Evolutionary conservation across 37 sponge, comb jelly and placozoan genomes (phyloP), one percentile per base, ranked within the genome.

Genomic region (Hexactinellida sp.): DNA sequence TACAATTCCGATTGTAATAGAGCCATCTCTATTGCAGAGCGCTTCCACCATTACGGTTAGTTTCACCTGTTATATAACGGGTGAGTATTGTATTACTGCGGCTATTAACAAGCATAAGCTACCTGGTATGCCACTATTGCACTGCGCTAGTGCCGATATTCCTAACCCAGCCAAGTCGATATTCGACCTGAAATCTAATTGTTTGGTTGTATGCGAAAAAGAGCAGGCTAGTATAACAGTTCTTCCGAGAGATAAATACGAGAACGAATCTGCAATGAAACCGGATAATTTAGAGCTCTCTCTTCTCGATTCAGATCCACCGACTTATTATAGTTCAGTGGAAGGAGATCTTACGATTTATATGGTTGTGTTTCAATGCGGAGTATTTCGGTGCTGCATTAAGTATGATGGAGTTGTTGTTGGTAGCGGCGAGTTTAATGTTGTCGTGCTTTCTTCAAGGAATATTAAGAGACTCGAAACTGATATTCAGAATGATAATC

Each of bases 401-500:
- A 23, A n/a, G 13, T 63, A 63, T 63, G 76, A 63, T n/a, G 76
- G 76, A 32, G 76, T n/a, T 32, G 30, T 25, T 7, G 76, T 63
- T 7, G 76, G 76, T n/a, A 63, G 21, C 76, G 76, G 76, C 1
- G 76, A 63, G 3, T 63, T 63, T 28, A 32, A 3, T 63, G 76
- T 63, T 3, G 13, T 63, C 13, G 76, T 63, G 5, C 30, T 63
- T 3, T 3, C 76, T 63, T 21, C 13, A 21, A 63, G 5, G 30
- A 10, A 63, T n/a, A 23, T 63, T n/a, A 63, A 28, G 5, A 63
- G 76, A 63, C 76, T 63, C 13, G 76, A 63, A 63, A n/a, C 5
- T 63, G 76, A 63, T 63, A 63, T 63, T 63, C 28, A 63, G 13
- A 63, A 63, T 23, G 76, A 63, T 63, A 63, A 63, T n/a, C 76